Evolutionary conservation across 2,888 invertebrate genomes (phyloP), one percentile per base, ranked within the genome.

Genomic region (Pyrocoelia pectoralis): DNA sequence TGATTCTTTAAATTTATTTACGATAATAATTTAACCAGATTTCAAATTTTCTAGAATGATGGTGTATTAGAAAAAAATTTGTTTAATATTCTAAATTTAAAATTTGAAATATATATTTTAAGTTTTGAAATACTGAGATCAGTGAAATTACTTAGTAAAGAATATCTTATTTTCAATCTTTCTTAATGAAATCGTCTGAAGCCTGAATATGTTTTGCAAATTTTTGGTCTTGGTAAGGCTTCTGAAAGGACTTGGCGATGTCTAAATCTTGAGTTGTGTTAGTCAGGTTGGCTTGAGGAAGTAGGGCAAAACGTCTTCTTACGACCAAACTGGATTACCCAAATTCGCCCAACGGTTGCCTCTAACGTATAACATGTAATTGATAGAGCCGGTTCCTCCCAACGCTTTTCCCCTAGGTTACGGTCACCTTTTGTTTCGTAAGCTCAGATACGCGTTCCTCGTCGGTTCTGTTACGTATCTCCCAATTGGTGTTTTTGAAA

Each of bases 321-420:
- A 85, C 9, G 80, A 85, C 93, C 93, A 93, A 46, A 91, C 92
- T 2, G 83, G 81, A 74, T 91, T 92, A 1, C 92, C 93, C 13
- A 84, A 83, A 0, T 80, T 82, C 0, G 86, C 83, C 87, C 87
- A 93, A 78, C 83, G 80, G 70, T 86, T 84, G 0, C 87, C 87
- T 54, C 87, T 79, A 1, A 84, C 83, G 73, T 86, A 87, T 66
- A 84, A 83, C 86, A 87, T 86, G 65, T 75, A 74, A 61, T 78
- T 77, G 15, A 78, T 73, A 3, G 74, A 70, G 8, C 72, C 71
- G 0, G 74, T 70, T 0, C 88, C 88, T 0, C 88, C 88, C 67
- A 86, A 70, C 2, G 84, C 85, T 73, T 84, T 85, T 0, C 88
- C 88, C 28, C 84, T 75, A 0, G 86, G 84, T 84, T 84, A 83